Evolutionary conservation across 2,888 invertebrate species (phyloP).

Genomic region (Idaea dimidiata): DNA sequence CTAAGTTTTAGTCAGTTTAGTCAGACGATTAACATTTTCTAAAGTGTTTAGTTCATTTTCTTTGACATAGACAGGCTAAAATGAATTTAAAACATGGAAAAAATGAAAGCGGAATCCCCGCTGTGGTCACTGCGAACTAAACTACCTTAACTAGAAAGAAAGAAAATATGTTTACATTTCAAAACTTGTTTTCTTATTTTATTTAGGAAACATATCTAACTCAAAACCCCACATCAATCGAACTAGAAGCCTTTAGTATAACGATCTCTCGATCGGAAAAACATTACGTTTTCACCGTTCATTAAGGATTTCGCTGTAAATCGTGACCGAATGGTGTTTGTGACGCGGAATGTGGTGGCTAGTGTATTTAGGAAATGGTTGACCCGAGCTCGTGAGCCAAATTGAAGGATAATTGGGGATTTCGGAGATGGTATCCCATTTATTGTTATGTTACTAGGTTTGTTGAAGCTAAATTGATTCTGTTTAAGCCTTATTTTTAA

Average conservation of each 20-base stretch:
- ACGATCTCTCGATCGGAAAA: conserved; percentile 26
- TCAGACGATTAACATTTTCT: too few species aligned
- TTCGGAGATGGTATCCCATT: not conserved
- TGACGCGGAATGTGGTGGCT: conserved; percentile 8
- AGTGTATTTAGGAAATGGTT: not conserved
- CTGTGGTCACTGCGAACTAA: too few species aligned
- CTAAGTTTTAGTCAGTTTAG: too few species aligned
- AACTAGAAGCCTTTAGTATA: conserved; percentile 15
- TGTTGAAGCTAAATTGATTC: not conserved
- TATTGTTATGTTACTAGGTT: conserved; percentile 8
- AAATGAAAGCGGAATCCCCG: too few species aligned
- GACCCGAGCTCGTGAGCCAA: not conserved
- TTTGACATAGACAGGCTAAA: too few species aligned
- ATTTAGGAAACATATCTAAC: conserved; percentile 4
- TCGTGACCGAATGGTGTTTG: conserved; percentile 24
- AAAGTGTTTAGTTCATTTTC: too few species aligned
- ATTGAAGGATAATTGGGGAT: not conserved
- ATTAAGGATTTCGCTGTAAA: conserved; percentile 26
- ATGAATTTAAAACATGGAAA: too few species aligned
- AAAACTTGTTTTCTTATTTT: too few species aligned
- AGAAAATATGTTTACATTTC: too few species aligned
- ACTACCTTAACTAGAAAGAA: too few species aligned
- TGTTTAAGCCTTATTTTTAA: not conserved
- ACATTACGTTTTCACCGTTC: conserved; percentile 25
- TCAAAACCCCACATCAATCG: conserved; percentile 8